Evolutionary conservation across 2,888 invertebrate genomes (phyloP), one percentile per base, ranked within the genome.

Genomic region (Byasa hedistus): DNA sequence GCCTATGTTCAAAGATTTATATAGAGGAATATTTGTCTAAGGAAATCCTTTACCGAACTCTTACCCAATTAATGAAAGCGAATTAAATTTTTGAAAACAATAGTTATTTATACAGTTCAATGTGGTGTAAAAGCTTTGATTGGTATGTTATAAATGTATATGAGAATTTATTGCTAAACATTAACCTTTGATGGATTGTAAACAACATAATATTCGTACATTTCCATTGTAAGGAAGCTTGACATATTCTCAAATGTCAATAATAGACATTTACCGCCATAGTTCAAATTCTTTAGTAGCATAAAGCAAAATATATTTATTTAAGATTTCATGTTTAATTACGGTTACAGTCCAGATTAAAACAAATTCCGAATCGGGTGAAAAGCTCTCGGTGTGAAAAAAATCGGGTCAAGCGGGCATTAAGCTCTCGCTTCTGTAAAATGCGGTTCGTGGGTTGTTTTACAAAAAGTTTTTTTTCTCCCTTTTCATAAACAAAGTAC

Each of bases 321-420:
- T 4, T 39, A 57, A 2, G 15, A 32, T 19, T 7, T 4, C n/a
- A 5, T 58, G 57, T 59, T 60, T 44, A 44, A 44, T 59, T 51
- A 55, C 55, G 32, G n/a, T 21, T 8, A 15, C 23, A n/a, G 51
- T 10, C 2, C 23, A 36, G 61, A 36, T 21, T 54, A 58, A 62
- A 65, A 61, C 24, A 65, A 65, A 65, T 57, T 36, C 44, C 57
- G 27, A 66, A 57, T 48, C n/a, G 36, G 57, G 61, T 61, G 61
- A 61, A 61, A 57, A 61, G 56, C 51, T 21, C 66, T 66, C 39
- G 19, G 48, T n/a, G 48, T n/a, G 52, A 57, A 19, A 48, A 19
- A 61, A 65, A 66, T 21, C 57, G 39, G 66, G 61, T 66, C 66
- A 57, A 61, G 66, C 57, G 57, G 56, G 51, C 66, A 57, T 66